A percentile compares a stretch with the other conserved stretches of the same genome.
Conservation (phyloP, 2,113 vertebrate species). For the Fregetta grallaria region DNA sequence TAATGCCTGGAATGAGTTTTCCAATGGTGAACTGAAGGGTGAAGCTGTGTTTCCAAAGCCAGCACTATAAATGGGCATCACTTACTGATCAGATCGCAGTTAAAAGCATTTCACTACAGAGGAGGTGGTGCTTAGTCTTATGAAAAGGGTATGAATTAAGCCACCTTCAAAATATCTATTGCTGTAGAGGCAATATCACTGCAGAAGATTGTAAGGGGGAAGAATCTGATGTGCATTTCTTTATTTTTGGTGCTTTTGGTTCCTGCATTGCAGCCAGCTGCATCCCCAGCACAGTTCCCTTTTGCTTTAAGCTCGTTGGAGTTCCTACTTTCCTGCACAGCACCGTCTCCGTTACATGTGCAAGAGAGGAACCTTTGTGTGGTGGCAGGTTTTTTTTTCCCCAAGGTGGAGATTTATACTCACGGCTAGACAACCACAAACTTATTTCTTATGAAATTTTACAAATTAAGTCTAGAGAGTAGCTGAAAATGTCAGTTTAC, state of each 20-base stretch:
- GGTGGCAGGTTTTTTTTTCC: neutral
- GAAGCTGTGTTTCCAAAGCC: neutral
- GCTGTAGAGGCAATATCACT: neutral
- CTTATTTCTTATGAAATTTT: neutral
- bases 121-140: neutral
- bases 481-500: neutral
- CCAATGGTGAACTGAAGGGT: neutral
- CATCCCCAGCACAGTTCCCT: neutral
- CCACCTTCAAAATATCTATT: neutral
- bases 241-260: neutral
- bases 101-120: neutral
- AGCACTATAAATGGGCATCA: neutral
- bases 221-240: neutral
- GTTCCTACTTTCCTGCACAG: neutral
- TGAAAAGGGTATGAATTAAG: neutral
- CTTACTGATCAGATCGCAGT: neutral
- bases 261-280: neutral
- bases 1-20: conserved; percentile 22
- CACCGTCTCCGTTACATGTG: rapidly evolving
- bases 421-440: rapidly evolving
- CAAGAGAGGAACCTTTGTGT: conserved; percentile 8
- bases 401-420: neutral
- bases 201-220: neutral
- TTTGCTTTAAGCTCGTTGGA: neutral
- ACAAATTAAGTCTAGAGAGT: neutral